Evolutionary conservation across 2,113 vertebrate genomes (phyloP).

Genomic region (Nestor notabilis): DNA sequence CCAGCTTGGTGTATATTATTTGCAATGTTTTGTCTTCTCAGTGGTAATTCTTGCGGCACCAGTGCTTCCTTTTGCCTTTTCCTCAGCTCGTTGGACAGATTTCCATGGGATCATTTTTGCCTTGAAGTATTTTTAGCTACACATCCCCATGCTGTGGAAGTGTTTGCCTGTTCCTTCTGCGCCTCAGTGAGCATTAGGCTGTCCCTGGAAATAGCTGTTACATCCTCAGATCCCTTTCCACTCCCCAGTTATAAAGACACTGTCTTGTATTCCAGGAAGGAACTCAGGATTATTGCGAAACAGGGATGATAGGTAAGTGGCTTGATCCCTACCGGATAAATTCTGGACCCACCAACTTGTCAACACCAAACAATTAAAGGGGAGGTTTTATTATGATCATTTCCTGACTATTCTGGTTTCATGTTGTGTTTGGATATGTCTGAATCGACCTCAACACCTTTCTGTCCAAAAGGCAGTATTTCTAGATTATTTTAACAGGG

Average conservation of each 20-base stretch:
- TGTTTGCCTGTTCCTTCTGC: not conserved
- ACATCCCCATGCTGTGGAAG: not conserved
- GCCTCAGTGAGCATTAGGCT: conserved; percentile 9
- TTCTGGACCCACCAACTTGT: conserved; percentile 37
- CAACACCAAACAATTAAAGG: conserved; percentile 55
- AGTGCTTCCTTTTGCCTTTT: not conserved
- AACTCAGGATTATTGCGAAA: conserved; percentile 75
- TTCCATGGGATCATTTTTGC: not conserved
- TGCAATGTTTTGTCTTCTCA: not conserved
- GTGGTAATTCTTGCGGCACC: not conserved
- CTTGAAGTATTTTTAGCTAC: conserved; percentile 3
- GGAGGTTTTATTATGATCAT: not conserved
- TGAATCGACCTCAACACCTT: not conserved
- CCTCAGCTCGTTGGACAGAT: not conserved
- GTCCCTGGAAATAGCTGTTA: conserved; percentile 27
- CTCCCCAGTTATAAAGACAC: conserved; percentile 72
- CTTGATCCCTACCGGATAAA: conserved; percentile 33
- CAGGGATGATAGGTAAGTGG: conserved; percentile 75
- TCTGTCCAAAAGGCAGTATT: not conserved
- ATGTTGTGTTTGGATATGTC: not conserved
- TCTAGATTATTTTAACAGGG: not conserved
- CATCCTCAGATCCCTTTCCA: conserved; percentile 40
- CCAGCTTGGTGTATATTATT: not conserved
- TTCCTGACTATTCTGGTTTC: not conserved
- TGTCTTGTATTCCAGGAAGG: conserved; percentile 80